Percentiles rank a stretch among this genome's conserved stretches.
These are phyloP conservation scores for Rhagologus leucostigma DNA, from an alignment of 2,113 vertebrate species.

Conservation along the genomic window DNA sequence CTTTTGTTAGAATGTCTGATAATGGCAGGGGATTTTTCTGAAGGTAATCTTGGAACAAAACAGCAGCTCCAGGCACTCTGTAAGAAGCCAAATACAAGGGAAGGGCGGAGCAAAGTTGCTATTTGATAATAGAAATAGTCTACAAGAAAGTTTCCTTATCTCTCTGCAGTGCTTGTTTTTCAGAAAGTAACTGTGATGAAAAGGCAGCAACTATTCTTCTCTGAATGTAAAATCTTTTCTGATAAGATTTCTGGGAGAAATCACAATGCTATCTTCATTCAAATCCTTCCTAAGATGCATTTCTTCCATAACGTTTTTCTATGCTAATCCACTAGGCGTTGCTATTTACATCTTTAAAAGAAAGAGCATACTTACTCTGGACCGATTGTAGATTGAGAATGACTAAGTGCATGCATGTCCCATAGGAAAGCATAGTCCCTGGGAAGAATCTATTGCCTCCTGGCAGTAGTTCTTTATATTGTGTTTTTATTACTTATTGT, in stretches of 20 bases:
- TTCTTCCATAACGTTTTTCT: constrained; percentile 28
- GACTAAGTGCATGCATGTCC: background rate
- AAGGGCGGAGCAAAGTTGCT: constrained; percentile 54
- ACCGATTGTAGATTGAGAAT: background rate
- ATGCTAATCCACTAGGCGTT: constrained; percentile 50
- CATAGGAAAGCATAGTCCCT: background rate
- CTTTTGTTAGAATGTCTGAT: constrained; percentile 53
- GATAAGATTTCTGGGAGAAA: constrained; percentile 33
- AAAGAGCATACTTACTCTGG: background rate
- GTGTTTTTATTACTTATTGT: background rate
- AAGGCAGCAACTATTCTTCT: constrained; percentile 40
- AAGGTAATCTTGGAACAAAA: constrained; percentile 57
- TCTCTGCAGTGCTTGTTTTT: background rate
- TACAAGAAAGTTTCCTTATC: constrained; percentile 44
- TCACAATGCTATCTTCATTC: constrained; percentile 7
- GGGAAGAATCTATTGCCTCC: background rate
- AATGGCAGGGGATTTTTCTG: constrained; percentile 57
- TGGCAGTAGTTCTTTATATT: constrained; percentile 1
- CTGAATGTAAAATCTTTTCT: background rate
- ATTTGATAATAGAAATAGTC: constrained; percentile 32
- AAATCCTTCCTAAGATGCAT: background rate
- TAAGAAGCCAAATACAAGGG: constrained; percentile 44
- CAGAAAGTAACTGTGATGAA: constrained; percentile 13
- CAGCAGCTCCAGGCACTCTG: background rate
- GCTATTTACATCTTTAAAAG: constrained; percentile 35